phyloP scores from a whole-genome alignment of 1,140 invertebrate species.

The Periplaneta americana region DNA sequence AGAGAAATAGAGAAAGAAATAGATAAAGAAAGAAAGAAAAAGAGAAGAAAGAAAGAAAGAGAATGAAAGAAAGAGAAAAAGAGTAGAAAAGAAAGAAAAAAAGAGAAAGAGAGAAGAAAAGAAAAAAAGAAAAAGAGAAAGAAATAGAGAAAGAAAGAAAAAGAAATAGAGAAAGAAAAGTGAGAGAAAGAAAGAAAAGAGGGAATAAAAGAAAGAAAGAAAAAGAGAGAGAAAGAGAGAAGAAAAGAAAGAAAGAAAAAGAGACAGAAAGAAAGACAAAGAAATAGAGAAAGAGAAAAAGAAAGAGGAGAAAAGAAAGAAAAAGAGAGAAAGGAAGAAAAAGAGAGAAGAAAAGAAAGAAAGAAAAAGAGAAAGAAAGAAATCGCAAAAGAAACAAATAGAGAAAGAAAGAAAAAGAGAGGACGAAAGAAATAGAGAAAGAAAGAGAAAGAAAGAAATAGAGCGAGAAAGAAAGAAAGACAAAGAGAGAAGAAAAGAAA shows the following conservation, averaged over 20 bases:
- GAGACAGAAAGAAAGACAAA: background rate
- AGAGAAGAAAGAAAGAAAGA: too few species aligned
- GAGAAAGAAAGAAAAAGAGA: background rate
- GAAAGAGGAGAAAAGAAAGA: background rate
- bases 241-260: background rate
- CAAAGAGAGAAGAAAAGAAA: background rate
- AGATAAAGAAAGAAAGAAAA: too few species aligned
- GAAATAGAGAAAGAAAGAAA: too few species aligned
- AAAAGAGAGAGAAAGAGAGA: background rate
- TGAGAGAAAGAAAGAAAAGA: background rate
- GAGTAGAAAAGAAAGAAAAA: slow-evolving; percentile 4
- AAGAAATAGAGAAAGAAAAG: slow-evolving; percentile 12
- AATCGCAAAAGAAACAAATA: background rate
- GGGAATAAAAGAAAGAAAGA: background rate
- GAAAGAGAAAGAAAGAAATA: background rate
- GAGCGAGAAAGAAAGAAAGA: background rate
- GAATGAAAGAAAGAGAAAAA: too few species aligned
- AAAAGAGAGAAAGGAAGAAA: background rate
- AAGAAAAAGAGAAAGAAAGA: background rate
- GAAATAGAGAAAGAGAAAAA: background rate
- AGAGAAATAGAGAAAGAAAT: too few species aligned
- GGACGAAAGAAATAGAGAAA: background rate
- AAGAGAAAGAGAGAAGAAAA: slow-evolving; percentile 8
- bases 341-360: background rate
- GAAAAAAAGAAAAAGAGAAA: background rate